Base-by-base conservation (phyloP, 1,140 invertebrate genomes). In the Dreissena rostriformis region DNA sequence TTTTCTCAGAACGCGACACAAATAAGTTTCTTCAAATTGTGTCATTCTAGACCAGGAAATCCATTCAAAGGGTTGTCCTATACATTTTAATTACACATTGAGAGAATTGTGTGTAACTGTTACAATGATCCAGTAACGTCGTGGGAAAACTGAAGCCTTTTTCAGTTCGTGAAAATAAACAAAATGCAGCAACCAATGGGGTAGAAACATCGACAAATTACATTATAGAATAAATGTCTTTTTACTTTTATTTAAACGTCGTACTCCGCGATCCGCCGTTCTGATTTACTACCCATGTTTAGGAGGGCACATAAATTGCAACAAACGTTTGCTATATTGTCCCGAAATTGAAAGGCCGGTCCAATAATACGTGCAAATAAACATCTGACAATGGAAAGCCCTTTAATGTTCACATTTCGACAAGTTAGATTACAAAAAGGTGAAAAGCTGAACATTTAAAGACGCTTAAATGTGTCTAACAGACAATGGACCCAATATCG, bases 351-450 rank as follows among this genome's bases (percentile, higher is more conserved):
- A 67, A 82, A 82, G 63, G 79, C 57, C 26, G 71, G 55, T 49
- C 52, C 19, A 74, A 66, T 11, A 29, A 28, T 72, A 82, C 28
- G 5, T 39, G 51, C 72, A 73, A 73, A 52, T 66, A 82, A 82
- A 63, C 55, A 66, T 70, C 66, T 51, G 63, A 74, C 71, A 82
- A 73, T 82, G 73, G 65, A 63, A 82, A 19, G 11, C 29, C 22
- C 49, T 73, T 73, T 82, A 82, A 82, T 73, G 79, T 74, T 55
- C 10, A 61, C 72, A 26, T 63, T 73, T 74, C 67, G 68, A n/a
- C 79, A 74, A 73, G 71, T 73, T 66, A 65, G 53, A 82, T 74
- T 66, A 82, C 51, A 52, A 22, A 73, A 81, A 82, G 79, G 79
- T 82, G 79, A 82, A 82, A 82, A 70, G 79, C 57, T 55, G 51